Evolutionary conservation across 1,140 invertebrate genomes (phyloP), one percentile per base, ranked within the genome.

Genomic region (Plectus sambesii): DNA sequence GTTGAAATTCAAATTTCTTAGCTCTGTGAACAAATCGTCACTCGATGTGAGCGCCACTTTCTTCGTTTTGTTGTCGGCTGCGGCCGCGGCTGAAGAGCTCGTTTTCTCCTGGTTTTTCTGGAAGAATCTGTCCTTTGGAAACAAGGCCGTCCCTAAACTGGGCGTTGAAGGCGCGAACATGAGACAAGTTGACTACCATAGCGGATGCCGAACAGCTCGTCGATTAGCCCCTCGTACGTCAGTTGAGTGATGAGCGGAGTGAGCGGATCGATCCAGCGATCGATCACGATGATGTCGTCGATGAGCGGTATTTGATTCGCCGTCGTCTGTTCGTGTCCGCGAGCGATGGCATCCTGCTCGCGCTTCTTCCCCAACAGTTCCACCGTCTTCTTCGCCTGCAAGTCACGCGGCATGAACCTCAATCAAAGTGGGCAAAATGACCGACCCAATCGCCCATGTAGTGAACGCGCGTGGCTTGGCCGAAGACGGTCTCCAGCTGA

Each of bases 181-280:
- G n/a, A n/a, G n/a, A n/a, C n/a, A n/a, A n/a, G n/a, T n/a, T n/a
- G n/a, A n/a, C n/a, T n/a, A n/a, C n/a, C n/a, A n/a, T n/a, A n/a
- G n/a, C n/a, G n/a, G 38, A 84, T 81, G 25, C 78, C 78, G 73
- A 82, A 88, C 55, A 85, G 78, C 74, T 87, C 84, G 75, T 93
- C 93, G 58, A 98, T 87, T 8, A 97, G 74, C 15, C 90, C 93
- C 73, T 97, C 90, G 68, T 97, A 98, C 0, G 90, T 97, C 15
- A 96, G 76, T 63, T 98, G 93, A 0, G 87, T 93, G 1, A 86
- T 80, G 51, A 98, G 72, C 2, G 89, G 85, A 26, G 86, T 86
- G 4, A 97, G 76, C 41, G 93, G 78, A 76, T 99, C 93, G 12
- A 94, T 78, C 42, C 80, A 80, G 26, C 92, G 74, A 74, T 94